These are phyloP conservation scores for Myotis lucifugus DNA, from an alignment of 2,113 vertebrate species.

Conservation along the genomic window DNA sequence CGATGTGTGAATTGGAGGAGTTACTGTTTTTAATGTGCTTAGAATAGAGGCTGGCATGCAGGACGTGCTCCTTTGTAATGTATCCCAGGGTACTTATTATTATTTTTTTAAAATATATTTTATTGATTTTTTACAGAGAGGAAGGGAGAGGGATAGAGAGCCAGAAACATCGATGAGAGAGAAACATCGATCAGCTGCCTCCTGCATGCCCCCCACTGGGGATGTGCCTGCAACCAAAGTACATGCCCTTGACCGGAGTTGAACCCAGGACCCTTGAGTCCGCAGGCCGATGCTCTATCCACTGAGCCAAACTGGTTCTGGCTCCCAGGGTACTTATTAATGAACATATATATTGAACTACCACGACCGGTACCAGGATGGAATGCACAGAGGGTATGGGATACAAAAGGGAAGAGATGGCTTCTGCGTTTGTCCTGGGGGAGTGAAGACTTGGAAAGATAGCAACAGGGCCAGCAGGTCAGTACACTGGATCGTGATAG, in stretches of 20 bases:
- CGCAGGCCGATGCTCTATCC: no score
- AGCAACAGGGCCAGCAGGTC: fast-evolving
- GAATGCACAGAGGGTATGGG: not conserved
- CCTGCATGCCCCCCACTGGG: no score
- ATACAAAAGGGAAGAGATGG: not conserved
- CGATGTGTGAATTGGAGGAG: not conserved
- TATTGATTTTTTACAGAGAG: no score
- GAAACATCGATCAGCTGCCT: no score
- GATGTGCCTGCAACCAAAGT: no score
- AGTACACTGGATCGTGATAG: not conserved
- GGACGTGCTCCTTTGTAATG: not conserved
- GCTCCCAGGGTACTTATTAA: not conserved
- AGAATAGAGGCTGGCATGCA: not conserved
- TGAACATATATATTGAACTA: not conserved
- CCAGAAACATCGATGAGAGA: no score
- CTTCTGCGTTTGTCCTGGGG: no score
- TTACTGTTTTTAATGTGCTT: not conserved
- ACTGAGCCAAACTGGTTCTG: no score
- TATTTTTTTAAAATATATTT: no score
- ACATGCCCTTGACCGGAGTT: no score
- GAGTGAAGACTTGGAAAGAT: not conserved
- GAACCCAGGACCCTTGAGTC: no score
- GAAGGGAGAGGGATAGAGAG: no score
- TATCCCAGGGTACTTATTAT: not conserved
- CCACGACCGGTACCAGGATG: fast-evolving